Percentiles rank a stretch among this genome's conserved stretches.
Evolutionary conservation across 2,888 invertebrate genomes (phyloP).

Genomic region (Xestia sexstrigata): DNA sequence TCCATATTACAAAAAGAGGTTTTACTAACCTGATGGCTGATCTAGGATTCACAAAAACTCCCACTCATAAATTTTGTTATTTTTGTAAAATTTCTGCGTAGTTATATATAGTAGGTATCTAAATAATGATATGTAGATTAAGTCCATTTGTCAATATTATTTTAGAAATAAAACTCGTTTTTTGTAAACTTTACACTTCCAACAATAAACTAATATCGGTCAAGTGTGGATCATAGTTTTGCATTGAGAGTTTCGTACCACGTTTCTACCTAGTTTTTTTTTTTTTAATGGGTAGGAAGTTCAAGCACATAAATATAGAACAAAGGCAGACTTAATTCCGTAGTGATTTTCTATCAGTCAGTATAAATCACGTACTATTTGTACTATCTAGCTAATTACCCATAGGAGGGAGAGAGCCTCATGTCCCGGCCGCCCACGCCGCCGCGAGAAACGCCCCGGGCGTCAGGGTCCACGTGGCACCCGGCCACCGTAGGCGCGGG

Average conservation of each 20-base stretch:
- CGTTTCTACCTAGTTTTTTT: neutral
- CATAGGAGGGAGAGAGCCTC: no score
- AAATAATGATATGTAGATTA: slow-evolving; percentile 27
- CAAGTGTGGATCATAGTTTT: neutral
- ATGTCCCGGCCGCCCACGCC: no score
- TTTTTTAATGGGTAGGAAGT: neutral
- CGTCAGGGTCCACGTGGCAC: no score
- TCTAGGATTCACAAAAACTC: neutral
- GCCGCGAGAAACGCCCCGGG: no score
- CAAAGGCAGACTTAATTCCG: neutral
- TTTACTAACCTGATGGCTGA: neutral
- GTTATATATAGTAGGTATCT: neutral
- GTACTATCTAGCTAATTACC: neutral
- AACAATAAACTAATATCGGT: neutral
- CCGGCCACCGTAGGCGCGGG: no score
- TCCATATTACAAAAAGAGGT: neutral
- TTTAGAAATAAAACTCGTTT: slow-evolving; percentile 14
- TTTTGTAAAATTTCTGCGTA: slow-evolving; percentile 4
- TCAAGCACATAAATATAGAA: neutral
- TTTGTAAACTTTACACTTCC: slow-evolving; percentile 5
- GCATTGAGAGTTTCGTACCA: neutral
- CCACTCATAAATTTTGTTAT: neutral
- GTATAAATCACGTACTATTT: neutral
- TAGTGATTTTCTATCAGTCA: neutral
- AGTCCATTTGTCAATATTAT: slow-evolving; percentile 23